These are phyloP conservation scores for Watsonalla binaria DNA, from an alignment of 2,888 invertebrate genomes.

Conservation along the genomic window DNA sequence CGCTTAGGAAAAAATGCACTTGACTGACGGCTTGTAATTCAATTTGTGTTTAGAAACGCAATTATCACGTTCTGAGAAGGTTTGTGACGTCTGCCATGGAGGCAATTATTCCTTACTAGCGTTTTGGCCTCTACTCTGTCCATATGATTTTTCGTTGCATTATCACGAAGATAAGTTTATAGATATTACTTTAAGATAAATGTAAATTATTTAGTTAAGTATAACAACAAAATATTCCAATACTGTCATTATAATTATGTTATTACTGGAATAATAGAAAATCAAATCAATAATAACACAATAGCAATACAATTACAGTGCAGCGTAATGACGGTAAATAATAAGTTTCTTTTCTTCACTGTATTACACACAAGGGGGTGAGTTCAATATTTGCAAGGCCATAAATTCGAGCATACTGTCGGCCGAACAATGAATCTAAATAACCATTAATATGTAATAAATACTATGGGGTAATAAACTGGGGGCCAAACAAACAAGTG, in stretches of 20 bases:
- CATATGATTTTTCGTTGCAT: too few species aligned
- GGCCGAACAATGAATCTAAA: conserved; percentile 76
- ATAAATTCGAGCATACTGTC: conserved; percentile 77
- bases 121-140: too few species aligned
- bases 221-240: too few species aligned
- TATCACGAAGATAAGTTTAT: too few species aligned
- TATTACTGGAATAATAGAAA: background rate
- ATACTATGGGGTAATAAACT: conserved; percentile 75
- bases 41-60: conserved; percentile 41
- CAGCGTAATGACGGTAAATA: conserved; percentile 36
- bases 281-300: conserved; percentile 30
- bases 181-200: too few species aligned
- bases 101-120: too few species aligned
- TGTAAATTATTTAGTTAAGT: too few species aligned
- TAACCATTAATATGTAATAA: conserved; percentile 80
- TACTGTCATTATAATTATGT: background rate
- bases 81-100: conserved; percentile 4
- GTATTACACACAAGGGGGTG: conserved; percentile 43
- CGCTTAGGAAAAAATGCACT: conserved; percentile 60
- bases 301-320: conserved; percentile 50
- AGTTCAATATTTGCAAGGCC: conserved; percentile 65
- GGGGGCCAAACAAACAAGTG: conserved; percentile 77
- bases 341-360: conserved; percentile 52
- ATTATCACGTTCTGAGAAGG: conserved; percentile 25
- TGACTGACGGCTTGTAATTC: conserved; percentile 41